phyloP scores from a whole-genome alignment of 2,888 invertebrate species.

The Epicampocera succincta region DNA sequence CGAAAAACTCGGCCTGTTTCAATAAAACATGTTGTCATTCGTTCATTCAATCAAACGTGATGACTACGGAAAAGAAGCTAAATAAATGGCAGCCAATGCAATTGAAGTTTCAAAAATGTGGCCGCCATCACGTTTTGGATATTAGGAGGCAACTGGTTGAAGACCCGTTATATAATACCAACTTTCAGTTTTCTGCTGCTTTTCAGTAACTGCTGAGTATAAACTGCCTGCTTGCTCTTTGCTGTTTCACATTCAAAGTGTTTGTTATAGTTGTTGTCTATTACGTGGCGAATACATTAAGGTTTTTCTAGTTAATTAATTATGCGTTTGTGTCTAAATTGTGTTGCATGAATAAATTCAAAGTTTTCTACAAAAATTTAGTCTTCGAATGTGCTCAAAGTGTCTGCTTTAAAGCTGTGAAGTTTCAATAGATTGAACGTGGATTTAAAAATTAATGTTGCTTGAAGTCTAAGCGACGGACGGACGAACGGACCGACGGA shows the following conservation, averaged over 20 bases:
- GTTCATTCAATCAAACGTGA: no score
- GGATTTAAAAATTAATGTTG: constrained; percentile 54
- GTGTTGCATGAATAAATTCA: constrained; percentile 64
- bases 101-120: no score
- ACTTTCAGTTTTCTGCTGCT: no score
- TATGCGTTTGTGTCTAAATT: constrained; percentile 79
- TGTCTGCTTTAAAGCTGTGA: constrained; percentile 18
- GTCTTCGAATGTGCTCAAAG: background rate
- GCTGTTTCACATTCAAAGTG: background rate
- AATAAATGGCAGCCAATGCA: no score
- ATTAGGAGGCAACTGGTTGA: no score
- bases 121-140: no score
- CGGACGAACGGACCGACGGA: background rate
- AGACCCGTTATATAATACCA: no score
- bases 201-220: no score
- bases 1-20: no score
- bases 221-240: no score
- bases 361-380: constrained; percentile 2
- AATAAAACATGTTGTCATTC: no score
- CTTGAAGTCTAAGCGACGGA: constrained; percentile 26
- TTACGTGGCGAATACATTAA: constrained; percentile 7
- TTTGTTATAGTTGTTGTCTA: background rate
- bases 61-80: no score
- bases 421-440: constrained; percentile 19
- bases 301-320: constrained; percentile 74